Evolutionary conservation across 2,113 vertebrate genomes (phyloP), one percentile per base, ranked within the genome.

Genomic region (Carettochelys insculpta): DNA sequence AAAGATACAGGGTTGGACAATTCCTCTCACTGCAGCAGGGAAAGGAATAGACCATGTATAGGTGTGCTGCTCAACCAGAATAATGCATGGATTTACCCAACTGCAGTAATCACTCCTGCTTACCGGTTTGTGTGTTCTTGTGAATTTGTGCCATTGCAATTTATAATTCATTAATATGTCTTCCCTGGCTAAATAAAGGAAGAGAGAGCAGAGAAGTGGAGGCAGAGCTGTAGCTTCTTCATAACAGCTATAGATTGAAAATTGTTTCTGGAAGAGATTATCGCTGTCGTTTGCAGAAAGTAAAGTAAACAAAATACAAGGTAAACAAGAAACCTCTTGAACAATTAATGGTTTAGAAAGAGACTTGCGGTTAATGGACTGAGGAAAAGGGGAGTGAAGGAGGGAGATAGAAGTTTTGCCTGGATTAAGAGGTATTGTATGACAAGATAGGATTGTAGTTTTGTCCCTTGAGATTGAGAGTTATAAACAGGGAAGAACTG

Each of bases 141-240:
- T 25, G 45, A 95, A 53, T 31, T 88, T 56, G 8, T 78, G 43
- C 68, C 10, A 34, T 38, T 88, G 19, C 43, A 82, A 51, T 83
- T 53, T 79, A 41, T 38, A 84, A 3, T 87, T 38, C 53, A 87
- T 92, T 76, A 77, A 19, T 84, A 83, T 14, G 3, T 38, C 77
- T 82, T 94, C 22, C 71, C 84, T 50, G 77, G 45, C 76, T 90
- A 92, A 95, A 79, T 51, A 83, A 47, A 12, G 68, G 24, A 88
- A 27, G 8, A 83, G 50, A 78, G 20, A 3, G 29, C 5, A 75
- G 86, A 94, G 82, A 3, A 20, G 91, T 16, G 14, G 2, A 4
- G 13, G 78, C 24, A 1, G 58, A 68, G 34, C 71, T 75, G 5
- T 17, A 34, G 22, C n/a, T 90, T 54, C 53, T 31, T 31, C 65